Conservation (phyloP, 2,113 vertebrate genomes). For the Forbesichthys papilliferus region DNA sequence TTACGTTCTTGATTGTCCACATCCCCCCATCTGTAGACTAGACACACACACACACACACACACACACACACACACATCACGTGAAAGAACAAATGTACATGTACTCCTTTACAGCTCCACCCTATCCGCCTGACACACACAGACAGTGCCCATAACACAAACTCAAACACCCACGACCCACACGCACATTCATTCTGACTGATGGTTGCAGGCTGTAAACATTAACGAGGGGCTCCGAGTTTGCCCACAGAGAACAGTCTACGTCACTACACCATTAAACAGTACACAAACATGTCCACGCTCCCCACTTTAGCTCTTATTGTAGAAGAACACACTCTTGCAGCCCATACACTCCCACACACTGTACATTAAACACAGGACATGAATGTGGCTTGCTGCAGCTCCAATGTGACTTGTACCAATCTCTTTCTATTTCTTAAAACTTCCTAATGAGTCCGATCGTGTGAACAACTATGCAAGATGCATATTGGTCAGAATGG, state of each 20-base stretch:
- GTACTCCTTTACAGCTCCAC: not conserved
- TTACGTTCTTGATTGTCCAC: conserved; percentile 27
- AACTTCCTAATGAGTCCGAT: no score
- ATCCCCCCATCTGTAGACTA: conserved; percentile 1
- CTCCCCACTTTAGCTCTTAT: conserved; percentile 11
- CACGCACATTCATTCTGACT: conserved; percentile 8
- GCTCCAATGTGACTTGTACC: no score
- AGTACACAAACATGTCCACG: conserved; percentile 34
- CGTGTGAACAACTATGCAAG: no score
- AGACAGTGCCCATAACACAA: not conserved
- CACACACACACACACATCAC: conserved; percentile 4
- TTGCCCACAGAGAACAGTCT: conserved; percentile 33
- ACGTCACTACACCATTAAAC: conserved; percentile 46
- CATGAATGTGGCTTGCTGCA: no score
- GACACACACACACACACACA: conserved; percentile 11
- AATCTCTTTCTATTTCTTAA: no score
- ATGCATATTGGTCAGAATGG: not conserved
- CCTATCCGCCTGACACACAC: not conserved
- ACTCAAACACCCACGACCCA: not conserved
- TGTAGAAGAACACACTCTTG: conserved; percentile 3
- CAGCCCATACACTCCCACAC: not conserved
- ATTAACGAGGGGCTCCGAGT: conserved; percentile 46
- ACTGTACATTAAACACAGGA: not conserved
- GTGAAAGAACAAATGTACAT: not conserved
- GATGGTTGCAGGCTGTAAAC: conserved; percentile 49